A percentile compares a stretch with the other conserved stretches of the same genome.
phyloP scores from a whole-genome alignment of 1,140 invertebrate species.

The Octopus sinensis region DNA sequence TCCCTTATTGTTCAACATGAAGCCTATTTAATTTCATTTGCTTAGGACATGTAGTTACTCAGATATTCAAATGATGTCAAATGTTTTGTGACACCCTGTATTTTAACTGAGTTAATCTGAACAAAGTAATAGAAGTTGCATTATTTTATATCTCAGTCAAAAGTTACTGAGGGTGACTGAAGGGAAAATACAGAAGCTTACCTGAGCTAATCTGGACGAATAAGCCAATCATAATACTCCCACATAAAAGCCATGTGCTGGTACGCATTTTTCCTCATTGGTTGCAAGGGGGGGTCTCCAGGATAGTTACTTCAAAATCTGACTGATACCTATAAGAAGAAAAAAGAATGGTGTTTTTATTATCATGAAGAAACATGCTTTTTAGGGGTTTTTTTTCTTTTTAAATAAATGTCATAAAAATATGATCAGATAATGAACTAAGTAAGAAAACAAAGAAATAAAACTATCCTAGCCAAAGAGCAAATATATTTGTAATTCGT shows the following conservation, averaged over 20 bases:
- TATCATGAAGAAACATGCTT: not conserved
- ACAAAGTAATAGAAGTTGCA: no score
- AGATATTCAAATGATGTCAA: no score
- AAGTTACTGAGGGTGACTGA: no score
- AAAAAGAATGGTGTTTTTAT: not conserved
- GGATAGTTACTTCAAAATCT: conserved; percentile 6
- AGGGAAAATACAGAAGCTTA: not conserved
- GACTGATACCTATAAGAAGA: not conserved
- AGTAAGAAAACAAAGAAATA: not conserved
- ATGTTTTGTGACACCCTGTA: no score
- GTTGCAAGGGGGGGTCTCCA: not conserved
- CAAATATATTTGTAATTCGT: not conserved
- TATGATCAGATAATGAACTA: not conserved
- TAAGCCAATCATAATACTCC: conserved; percentile 9
- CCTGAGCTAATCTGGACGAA: conserved; percentile 10
- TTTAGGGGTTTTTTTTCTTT: not conserved
- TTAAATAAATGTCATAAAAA: not conserved
- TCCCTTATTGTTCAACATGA: no score
- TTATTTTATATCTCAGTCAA: no score
- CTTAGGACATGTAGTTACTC: no score
- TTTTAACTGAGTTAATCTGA: no score
- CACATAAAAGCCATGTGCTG: conserved; percentile 10
- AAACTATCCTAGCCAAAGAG: not conserved
- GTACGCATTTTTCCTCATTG: conserved; percentile 9
- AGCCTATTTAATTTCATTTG: no score